Conservation (phyloP, 2,113 vertebrate species). For the Hoplias malabaricus region DNA sequence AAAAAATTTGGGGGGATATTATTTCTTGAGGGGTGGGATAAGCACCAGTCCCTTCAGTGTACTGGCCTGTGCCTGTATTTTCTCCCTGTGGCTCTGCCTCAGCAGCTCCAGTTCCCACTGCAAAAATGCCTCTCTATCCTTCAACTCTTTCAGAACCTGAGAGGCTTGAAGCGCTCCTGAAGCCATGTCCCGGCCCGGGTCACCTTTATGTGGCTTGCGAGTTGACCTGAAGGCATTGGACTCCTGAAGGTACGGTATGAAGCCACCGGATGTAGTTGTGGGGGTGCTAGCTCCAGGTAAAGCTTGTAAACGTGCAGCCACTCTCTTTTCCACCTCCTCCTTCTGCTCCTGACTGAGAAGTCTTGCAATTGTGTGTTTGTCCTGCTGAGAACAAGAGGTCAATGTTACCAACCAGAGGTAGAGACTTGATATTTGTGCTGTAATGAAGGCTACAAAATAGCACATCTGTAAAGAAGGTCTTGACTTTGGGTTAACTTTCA, state of each 20-base stretch:
- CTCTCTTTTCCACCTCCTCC: slow-evolving; percentile 42
- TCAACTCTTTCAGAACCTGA: slow-evolving; percentile 34
- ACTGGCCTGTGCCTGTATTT: slow-evolving; percentile 39
- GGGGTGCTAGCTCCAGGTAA: slow-evolving; percentile 20
- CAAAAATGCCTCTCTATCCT: slow-evolving; percentile 35
- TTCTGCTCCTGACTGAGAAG: slow-evolving; percentile 20
- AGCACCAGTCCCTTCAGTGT: slow-evolving; percentile 48
- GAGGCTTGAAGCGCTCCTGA: slow-evolving; percentile 40
- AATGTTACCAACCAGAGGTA: too few relatives aligned
- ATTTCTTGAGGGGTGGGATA: slow-evolving; percentile 48
- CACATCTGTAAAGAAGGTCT: too few relatives aligned
- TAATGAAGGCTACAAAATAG: too few relatives aligned
- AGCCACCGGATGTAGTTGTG: slow-evolving; percentile 1
- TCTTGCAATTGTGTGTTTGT: not conserved
- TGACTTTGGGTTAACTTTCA: too few relatives aligned
- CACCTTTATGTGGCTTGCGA: not conserved
- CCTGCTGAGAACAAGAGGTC: slow-evolving; percentile 32
- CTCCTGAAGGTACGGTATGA: slow-evolving; percentile 38
- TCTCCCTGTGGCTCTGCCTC: slow-evolving; percentile 33
- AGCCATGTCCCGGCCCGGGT: not conserved
- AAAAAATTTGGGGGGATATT: too few relatives aligned
- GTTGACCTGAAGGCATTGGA: slow-evolving; percentile 4
- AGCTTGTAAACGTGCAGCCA: slow-evolving; percentile 36
- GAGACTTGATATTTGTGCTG: too few relatives aligned
- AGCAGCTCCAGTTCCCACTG: slow-evolving; percentile 41